Evolutionary conservation across 2,888 invertebrate species (phyloP).

Genomic region (Apamea epomidion): DNA sequence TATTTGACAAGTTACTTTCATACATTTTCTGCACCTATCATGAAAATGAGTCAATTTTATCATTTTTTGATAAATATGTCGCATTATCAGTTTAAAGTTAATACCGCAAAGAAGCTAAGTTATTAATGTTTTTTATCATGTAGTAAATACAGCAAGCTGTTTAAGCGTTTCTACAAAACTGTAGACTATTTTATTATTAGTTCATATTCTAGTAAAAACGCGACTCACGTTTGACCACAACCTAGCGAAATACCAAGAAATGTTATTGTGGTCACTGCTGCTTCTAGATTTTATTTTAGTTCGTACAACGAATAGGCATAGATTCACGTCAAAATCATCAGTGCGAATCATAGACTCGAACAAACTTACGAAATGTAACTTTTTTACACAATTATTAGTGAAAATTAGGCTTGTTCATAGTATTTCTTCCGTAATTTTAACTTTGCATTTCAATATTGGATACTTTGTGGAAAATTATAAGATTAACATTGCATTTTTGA

Average conservation of each 20-base stretch:
- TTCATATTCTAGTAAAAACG: background rate
- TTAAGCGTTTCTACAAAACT: background rate
- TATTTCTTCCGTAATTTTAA: slow-evolving; percentile 16
- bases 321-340: slow-evolving; percentile 21
- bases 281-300: slow-evolving; percentile 26
- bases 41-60: background rate
- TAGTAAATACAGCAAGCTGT: background rate
- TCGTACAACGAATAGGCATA: slow-evolving; percentile 33
- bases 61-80: background rate
- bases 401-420: background rate
- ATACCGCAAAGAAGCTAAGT: background rate
- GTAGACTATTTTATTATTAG: background rate
- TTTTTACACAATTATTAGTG: slow-evolving; percentile 13
- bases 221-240: background rate
- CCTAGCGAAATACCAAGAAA: background rate
- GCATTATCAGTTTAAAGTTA: background rate
- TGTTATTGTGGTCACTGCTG: slow-evolving; percentile 10
- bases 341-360: slow-evolving; percentile 25
- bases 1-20: background rate
- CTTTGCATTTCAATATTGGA: slow-evolving; percentile 38
- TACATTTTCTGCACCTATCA: background rate
- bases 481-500: slow-evolving; percentile 35
- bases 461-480: slow-evolving; percentile 19
- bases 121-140: background rate
- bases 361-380: slow-evolving; percentile 26